A percentile compares a stretch with the other conserved stretches of the same genome.
These are phyloP conservation scores for Cathartes aura DNA, from an alignment of 2,113 vertebrate genomes.

Conservation along the genomic window DNA sequence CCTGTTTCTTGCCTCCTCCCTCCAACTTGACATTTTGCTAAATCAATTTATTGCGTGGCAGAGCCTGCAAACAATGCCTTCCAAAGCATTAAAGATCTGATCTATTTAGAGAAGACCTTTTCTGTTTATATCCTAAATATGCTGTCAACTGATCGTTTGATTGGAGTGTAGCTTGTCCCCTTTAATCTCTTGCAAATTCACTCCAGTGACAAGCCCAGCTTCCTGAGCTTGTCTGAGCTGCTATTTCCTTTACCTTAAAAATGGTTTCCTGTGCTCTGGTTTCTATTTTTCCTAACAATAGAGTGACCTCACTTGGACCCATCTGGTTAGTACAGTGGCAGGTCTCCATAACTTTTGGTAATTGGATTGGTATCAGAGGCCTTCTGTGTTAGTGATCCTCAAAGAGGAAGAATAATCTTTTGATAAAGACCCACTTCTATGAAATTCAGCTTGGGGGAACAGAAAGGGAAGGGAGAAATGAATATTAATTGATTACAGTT, in stretches of 20 bases:
- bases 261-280: neutral
- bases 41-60: neutral
- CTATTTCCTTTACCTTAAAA: neutral
- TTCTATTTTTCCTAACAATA: fast-evolving
- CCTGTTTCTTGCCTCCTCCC: conserved; percentile 1
- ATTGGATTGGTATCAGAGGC: neutral
- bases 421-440: neutral
- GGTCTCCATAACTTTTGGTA: neutral
- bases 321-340: neutral
- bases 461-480: neutral
- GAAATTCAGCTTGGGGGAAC: neutral
- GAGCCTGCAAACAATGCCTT: neutral
- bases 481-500: neutral
- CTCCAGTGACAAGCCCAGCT: neutral
- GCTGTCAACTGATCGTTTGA: neutral
- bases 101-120: neutral
- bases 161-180: neutral
- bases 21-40: conserved; percentile 18
- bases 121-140: neutral
- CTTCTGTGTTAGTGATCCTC: neutral
- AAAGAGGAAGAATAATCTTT: neutral
- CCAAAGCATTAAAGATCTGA: neutral
- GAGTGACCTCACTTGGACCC: neutral
- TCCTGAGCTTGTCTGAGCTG: neutral
- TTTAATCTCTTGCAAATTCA: neutral